Base-by-base conservation (phyloP, 2,888 invertebrate species). In the Antheraea yamamai region DNA sequence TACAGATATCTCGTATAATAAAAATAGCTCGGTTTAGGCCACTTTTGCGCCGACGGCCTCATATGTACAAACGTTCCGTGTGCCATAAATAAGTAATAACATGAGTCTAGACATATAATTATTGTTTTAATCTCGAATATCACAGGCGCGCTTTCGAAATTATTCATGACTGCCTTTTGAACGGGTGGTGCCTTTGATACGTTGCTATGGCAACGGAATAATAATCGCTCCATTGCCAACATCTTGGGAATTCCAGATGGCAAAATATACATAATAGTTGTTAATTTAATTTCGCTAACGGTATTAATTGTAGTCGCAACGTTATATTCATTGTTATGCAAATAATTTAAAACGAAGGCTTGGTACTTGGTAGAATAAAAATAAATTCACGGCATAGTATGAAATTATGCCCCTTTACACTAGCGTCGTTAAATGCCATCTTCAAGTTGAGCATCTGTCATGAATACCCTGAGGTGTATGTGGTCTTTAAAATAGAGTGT, bases 41-140 rank as follows among this genome's bases (percentile, higher is more conserved):
- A 64, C 26, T 26, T 64, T 26, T 64, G 12, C 14, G 64, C 16
- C 26, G 26, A 64, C 64, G 23, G 64, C 64, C 16, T 26, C 26
- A 26, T 64, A 64, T 26, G 20, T 66, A 66, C 26, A 10, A 66
- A 66, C 30, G 64, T 66, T 66, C 64, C 64, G 64, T 66, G 30
- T 66, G 20, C 16, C 26, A 66, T 66, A 66, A 26, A 66, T 66
- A 66, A 16, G 26, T 66, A 66, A 66, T 66, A 66, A 66, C 64
- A 66, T 8, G 26, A 20, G 64, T 70, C 70, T 70, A 70, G 70
- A 70, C 70, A 14, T 70, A 39, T 20, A 70, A 70, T 39, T 70
- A 70, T 70, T 70, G 39, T 70, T 70, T 30, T 70, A 70, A 70
- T 70, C 35, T 26, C n/a, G 70, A 20, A 20, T 70, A 39, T 70